Evolutionary conservation across 2,888 invertebrate genomes (phyloP).

Genomic region (Clostera curtula): DNA sequence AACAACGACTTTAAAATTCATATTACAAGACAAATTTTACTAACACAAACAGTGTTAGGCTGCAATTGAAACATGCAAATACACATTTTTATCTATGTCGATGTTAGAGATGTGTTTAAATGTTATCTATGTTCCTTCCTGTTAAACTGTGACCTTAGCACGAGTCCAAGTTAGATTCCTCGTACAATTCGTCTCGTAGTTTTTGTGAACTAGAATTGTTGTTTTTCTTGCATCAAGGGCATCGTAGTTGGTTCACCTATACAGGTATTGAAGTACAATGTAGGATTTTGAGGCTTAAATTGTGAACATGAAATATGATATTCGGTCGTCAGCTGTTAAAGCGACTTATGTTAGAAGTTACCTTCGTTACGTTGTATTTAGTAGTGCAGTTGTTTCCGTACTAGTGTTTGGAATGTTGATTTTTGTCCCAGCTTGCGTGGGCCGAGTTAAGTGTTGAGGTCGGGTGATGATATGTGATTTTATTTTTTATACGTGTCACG

Average conservation of each 20-base stretch:
- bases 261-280: conserved; percentile 62
- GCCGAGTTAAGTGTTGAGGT: conserved; percentile 33
- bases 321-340: conserved; percentile 20
- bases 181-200: too few species aligned
- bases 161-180: too few species aligned
- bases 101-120: conserved; percentile 44
- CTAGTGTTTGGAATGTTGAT: conserved; percentile 42
- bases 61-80: conserved; percentile 17
- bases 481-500: conserved; percentile 52
- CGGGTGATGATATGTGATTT: conserved; percentile 59
- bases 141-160: too few species aligned
- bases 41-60: too few species aligned
- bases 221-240: conserved; percentile 21
- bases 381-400: conserved; percentile 36
- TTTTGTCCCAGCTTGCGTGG: conserved; percentile 20
- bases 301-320: too few species aligned
- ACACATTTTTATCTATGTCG: conserved; percentile 45
- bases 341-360: conserved; percentile 52
- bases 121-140: conserved; percentile 38
- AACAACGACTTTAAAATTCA: too few species aligned
- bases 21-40: too few species aligned
- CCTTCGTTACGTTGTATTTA: conserved; percentile 57
- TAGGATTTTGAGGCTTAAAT: conserved; percentile 55
- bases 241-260: conserved; percentile 20
- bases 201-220: too few species aligned